Evolutionary conservation across 2,797 vertebrate species (phyloP), one percentile per base, ranked within the genome.

Genomic region (Anabacerthia variegaticeps): DNA sequence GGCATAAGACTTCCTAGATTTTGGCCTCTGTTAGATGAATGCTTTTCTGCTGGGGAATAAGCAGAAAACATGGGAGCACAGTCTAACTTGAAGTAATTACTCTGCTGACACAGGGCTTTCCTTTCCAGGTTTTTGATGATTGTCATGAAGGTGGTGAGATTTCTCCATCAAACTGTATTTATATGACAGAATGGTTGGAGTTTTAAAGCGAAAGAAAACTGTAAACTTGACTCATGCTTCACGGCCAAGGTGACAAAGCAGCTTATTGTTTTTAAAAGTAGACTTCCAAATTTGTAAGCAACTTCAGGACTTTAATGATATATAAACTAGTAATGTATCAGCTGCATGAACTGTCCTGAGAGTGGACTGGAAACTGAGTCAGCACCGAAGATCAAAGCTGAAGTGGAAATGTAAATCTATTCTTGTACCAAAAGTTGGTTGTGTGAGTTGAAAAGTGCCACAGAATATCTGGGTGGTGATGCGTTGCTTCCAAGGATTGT

Each of bases 121-220:
- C 95, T 92, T 90, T 84, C 69, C 96, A 99, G 99, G 99, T 99
- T 96, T 99, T 99, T 96, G 98, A 99, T 10, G 99, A 99, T 95
- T 99, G 99, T 96, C 99, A 99, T 12, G 99, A 99, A 96, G 99
- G 99, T 43, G 99, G 99, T 52, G 99, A 99, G 41, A 99, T 99
- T 96, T 99, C 99, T 28, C 99, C 99, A 21, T 99, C 99, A 5
- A 99, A 98, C 93, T 99, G 99, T 96, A 88, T 99, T 96, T 99
- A 99, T 96, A 98, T 99, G 98, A 98, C 96, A 17, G 99, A 99
- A 78, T 99, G 99, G 99, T 95, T 99, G 62, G 98, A 99, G 86
- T 99, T 99, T 97, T 99, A 98, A 89, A 72, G 98, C 72, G 71
- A 69, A 63, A 62, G 51, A 37, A 90, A 86, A 51, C 32, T 69